phyloP scores from a whole-genome alignment of 2,113 vertebrate genomes.

The Bubo blakistoni region DNA sequence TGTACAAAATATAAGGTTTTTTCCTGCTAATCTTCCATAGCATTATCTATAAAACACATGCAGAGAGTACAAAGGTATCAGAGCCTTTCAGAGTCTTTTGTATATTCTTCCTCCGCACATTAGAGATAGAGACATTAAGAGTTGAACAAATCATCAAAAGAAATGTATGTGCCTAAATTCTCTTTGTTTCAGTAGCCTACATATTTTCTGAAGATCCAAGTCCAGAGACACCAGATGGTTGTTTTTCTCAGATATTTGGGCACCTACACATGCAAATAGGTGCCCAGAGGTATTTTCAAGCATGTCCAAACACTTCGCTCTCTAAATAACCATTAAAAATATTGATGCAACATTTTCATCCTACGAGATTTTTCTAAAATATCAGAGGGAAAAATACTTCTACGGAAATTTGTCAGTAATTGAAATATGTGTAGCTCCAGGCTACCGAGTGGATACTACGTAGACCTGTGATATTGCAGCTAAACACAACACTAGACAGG shows the following conservation, averaged over 20 bases:
- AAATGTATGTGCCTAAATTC: background rate
- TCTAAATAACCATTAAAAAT: conserved; percentile 25
- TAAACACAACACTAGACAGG: background rate
- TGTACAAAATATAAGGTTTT: background rate
- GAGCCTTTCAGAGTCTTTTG: background rate
- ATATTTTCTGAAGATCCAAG: background rate
- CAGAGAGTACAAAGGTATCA: background rate
- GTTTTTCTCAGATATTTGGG: conserved; percentile 39
- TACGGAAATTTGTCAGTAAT: background rate
- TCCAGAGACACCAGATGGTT: conserved; percentile 45
- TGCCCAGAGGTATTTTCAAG: conserved; percentile 24
- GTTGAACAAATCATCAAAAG: background rate
- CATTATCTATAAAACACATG: background rate
- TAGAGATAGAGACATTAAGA: background rate
- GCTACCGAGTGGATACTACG: background rate
- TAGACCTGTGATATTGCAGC: background rate
- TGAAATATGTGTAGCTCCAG: background rate
- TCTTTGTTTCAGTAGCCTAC: background rate
- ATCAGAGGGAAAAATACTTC: background rate
- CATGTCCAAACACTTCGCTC: background rate
- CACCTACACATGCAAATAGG: conserved; percentile 54
- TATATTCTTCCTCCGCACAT: background rate
- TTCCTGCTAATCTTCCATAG: background rate
- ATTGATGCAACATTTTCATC: background rate
- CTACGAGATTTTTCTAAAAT: background rate